Evolutionary conservation across 2,888 invertebrate genomes (phyloP).

Genomic region (Mylabris sibirica): DNA sequence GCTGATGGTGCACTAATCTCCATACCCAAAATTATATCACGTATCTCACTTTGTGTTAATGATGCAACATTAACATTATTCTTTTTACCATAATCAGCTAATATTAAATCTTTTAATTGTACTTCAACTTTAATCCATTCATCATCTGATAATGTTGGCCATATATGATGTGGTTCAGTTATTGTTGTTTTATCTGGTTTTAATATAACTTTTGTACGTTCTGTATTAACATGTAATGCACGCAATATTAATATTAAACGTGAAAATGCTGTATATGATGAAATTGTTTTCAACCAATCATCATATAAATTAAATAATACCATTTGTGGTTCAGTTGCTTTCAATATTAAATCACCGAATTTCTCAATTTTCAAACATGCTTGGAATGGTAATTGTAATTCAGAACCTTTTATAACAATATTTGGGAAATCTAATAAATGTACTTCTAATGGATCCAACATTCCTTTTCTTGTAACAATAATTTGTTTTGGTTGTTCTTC

Average conservation of each 20-base stretch:
- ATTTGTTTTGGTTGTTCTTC: constrained; percentile 99
- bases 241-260: constrained; percentile 94
- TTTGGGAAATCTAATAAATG: constrained; percentile 99
- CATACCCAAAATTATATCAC: constrained; percentile 99
- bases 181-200: constrained; percentile 99
- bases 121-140: constrained; percentile 99
- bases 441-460: constrained; percentile 99
- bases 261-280: constrained; percentile 99
- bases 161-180: constrained; percentile 99
- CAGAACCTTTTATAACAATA: constrained; percentile 99
- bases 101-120: constrained; percentile 95
- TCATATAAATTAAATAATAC: constrained; percentile 99
- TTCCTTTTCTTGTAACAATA: constrained; percentile 99
- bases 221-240: constrained; percentile 98
- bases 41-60: constrained; percentile 97
- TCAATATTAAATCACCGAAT: constrained; percentile 97
- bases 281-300: constrained; percentile 99
- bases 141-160: constrained; percentile 97
- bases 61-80: constrained; percentile 99
- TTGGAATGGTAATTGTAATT: constrained; percentile 98
- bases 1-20: constrained; percentile 99
- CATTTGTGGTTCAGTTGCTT: constrained; percentile 99
- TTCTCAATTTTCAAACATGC: constrained; percentile 99
- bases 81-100: constrained; percentile 99
- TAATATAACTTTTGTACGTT: constrained; percentile 96